A percentile compares a stretch with the other conserved stretches of the same genome.
Conservation (phyloP, 2,113 vertebrate genomes). For the Sterna hirundo region DNA sequence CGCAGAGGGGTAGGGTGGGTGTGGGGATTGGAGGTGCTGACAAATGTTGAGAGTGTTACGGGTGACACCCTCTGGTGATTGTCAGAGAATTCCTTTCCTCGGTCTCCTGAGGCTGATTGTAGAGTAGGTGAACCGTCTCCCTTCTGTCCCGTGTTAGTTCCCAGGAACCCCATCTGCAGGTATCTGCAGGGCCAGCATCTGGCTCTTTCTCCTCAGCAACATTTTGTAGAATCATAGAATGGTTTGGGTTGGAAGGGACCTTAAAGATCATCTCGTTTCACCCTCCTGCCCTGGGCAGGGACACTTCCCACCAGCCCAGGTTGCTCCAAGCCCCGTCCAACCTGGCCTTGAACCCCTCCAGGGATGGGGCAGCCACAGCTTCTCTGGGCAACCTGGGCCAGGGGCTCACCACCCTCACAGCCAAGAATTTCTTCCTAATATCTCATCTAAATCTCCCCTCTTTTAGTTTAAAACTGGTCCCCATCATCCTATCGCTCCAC, state of each 20-base stretch:
- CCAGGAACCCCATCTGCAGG: neutral
- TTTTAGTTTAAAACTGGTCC: neutral
- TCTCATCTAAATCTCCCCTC: neutral
- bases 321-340: neutral
- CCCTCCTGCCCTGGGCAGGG: neutral
- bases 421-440: neutral
- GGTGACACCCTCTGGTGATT: neutral
- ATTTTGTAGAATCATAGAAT: neutral
- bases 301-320: neutral
- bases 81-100: neutral
- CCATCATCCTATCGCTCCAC: neutral
- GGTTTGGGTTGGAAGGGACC: neutral
- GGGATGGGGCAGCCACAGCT: neutral
- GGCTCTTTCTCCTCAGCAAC: neutral
- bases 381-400: neutral
- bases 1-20: neutral
- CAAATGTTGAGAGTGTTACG: rapidly evolving
- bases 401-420: neutral
- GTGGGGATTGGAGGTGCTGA: neutral
- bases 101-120: neutral
- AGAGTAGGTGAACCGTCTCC: neutral
- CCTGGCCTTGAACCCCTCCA: neutral
- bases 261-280: neutral
- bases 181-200: neutral
- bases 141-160: neutral